Percentiles rank a stretch among this genome's conserved stretches.
These are phyloP conservation scores for Galbula dea DNA, from an alignment of 2,113 vertebrate genomes.

Conservation along the genomic window DNA sequence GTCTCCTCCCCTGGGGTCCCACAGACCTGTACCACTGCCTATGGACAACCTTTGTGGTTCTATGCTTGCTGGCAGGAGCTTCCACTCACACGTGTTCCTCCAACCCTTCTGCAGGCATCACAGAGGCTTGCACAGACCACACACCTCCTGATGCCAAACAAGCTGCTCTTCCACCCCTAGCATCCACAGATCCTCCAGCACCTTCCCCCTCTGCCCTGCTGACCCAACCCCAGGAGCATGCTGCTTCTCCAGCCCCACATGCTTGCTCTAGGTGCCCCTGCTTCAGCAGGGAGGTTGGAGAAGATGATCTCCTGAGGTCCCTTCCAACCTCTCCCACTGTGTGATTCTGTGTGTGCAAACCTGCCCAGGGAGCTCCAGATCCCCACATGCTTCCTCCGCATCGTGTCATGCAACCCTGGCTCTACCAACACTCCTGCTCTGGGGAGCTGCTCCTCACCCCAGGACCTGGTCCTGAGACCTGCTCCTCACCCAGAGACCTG, in stretches of 20 bases:
- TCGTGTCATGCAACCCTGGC: not conserved
- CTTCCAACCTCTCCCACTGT: not conserved
- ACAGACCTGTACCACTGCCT: no score
- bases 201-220: not conserved
- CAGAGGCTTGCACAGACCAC: not conserved
- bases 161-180: not conserved
- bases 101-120: not conserved
- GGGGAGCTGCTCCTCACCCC: not conserved
- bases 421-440: no score
- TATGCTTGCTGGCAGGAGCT: rapidly evolving
- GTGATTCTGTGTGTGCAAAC: not conserved
- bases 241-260: not conserved
- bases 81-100: not conserved
- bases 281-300: not conserved
- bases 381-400: rapidly evolving
- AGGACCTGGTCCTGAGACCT: no score
- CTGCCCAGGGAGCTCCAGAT: rapidly evolving
- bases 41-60: rapidly evolving
- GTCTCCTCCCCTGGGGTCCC: not conserved
- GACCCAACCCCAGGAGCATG: not conserved
- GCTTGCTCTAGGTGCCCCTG: not conserved
- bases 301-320: not conserved
- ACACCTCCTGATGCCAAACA: rapidly evolving
- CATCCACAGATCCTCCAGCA: not conserved
- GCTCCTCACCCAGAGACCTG: not conserved